These are phyloP conservation scores for Takifugu bimaculatus DNA, from an alignment of 2,113 vertebrate genomes.

Conservation along the genomic window DNA sequence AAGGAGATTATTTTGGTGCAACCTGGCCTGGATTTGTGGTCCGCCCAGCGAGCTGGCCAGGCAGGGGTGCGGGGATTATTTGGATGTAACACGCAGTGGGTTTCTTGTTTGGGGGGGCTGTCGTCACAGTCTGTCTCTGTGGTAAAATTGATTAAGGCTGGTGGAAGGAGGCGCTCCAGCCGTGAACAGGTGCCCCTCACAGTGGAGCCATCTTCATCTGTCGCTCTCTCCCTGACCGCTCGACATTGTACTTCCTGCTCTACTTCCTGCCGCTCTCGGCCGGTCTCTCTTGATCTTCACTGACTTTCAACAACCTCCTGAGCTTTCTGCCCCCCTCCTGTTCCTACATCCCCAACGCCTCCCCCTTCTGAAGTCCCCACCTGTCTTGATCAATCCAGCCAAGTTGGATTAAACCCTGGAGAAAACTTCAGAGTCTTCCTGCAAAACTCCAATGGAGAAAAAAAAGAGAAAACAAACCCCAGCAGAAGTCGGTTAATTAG, in stretches of 20 bases:
- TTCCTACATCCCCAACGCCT: slow-evolving; percentile 14
- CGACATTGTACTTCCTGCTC: slow-evolving; percentile 50
- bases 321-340: slow-evolving; percentile 11
- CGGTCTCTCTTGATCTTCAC: slow-evolving; percentile 42
- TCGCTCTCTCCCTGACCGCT: slow-evolving; percentile 42
- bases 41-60: slow-evolving; percentile 49
- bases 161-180: slow-evolving; percentile 61
- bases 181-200: slow-evolving; percentile 75
- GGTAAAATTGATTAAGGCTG: slow-evolving; percentile 72
- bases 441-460: too few relatives aligned
- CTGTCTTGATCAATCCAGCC: slow-evolving; percentile 54
- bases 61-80: slow-evolving; percentile 59
- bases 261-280: background rate
- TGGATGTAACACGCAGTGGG: slow-evolving; percentile 65
- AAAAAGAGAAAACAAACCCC: too few relatives aligned
- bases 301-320: slow-evolving; percentile 42
- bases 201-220: slow-evolving; percentile 60
- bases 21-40: slow-evolving; percentile 41
- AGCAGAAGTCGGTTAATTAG: too few relatives aligned
- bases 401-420: slow-evolving; percentile 20
- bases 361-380: slow-evolving; percentile 34
- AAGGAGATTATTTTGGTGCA: slow-evolving; percentile 37
- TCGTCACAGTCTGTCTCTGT: slow-evolving; percentile 64
- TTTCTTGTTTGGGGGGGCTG: slow-evolving; percentile 63
- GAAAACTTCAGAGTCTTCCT: background rate